Percentiles rank a stretch among this genome's conserved stretches.
Evolutionary conservation across 2,113 vertebrate species (phyloP).

Genomic region (Formicarius rufipectus): DNA sequence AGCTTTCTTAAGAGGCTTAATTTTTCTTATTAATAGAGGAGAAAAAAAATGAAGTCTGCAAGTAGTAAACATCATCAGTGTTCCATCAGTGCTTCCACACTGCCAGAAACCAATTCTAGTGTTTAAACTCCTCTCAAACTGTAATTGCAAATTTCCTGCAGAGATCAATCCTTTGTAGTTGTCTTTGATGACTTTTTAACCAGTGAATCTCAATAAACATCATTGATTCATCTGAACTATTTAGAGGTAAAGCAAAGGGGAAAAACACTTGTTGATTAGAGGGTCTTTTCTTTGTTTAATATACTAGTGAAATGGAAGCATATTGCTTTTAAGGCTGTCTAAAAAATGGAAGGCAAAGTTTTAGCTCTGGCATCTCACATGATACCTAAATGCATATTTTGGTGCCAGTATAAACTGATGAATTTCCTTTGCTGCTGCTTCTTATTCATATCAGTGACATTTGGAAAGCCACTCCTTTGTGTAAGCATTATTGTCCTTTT

Average conservation of each 20-base stretch:
- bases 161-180: not conserved
- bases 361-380: not conserved
- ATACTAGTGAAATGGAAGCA: not conserved
- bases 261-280: not conserved
- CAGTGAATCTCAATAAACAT: not conserved
- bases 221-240: not conserved
- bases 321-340: not conserved
- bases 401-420: not conserved
- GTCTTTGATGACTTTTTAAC: constrained; percentile 9
- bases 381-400: not conserved
- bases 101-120: not conserved
- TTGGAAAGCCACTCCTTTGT: not conserved
- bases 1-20: not conserved
- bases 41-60: not conserved
- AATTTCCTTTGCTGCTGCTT: not conserved
- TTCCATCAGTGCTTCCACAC: not conserved
- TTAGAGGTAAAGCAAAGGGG: not conserved
- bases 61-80: not conserved
- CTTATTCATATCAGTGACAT: not conserved
- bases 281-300: not conserved
- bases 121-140: not conserved
- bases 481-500: not conserved
- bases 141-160: not conserved
- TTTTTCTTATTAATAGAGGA: not conserved
- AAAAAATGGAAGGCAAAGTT: not conserved